Percentiles rank a stretch among this genome's conserved stretches.
phyloP scores from a whole-genome alignment of 2,888 invertebrate genomes.

The Cordylochernes scorpioides region DNA sequence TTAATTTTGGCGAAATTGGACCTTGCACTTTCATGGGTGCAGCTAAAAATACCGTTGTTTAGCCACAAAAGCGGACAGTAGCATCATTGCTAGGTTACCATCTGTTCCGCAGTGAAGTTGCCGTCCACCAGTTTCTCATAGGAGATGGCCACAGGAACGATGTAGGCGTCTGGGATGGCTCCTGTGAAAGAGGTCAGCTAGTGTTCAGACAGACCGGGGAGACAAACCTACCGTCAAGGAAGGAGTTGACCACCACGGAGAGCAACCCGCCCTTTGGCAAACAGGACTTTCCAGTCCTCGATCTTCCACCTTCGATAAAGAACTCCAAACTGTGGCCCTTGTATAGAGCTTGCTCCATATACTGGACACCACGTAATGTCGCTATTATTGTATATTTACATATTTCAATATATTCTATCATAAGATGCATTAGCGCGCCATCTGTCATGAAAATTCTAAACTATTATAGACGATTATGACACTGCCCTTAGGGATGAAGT shows the following conservation, averaged over 20 bases:
- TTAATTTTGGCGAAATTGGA: no score
- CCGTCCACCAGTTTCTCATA: constrained; percentile 85
- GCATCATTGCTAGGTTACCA: constrained; percentile 20
- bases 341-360: constrained; percentile 54
- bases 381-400: no score
- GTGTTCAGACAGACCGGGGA: neutral
- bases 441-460: no score
- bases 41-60: no score
- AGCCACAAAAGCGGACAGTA: no score
- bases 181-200: constrained; percentile 24
- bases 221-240: constrained; percentile 32
- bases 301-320: constrained; percentile 79
- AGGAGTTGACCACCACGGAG: constrained; percentile 72
- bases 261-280: constrained; percentile 74
- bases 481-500: no score
- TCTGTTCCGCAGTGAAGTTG: constrained; percentile 61
- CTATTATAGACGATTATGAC: no score
- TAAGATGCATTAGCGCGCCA: no score
- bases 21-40: no score
- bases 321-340: constrained; percentile 75
- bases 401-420: no score
- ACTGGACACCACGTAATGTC: no score
- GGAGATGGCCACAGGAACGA: constrained; percentile 74
- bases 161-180: constrained; percentile 58
- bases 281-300: constrained; percentile 63